Evolutionary conservation across 2,888 invertebrate species (phyloP).

Genomic region (Eupithecia subfuscata): DNA sequence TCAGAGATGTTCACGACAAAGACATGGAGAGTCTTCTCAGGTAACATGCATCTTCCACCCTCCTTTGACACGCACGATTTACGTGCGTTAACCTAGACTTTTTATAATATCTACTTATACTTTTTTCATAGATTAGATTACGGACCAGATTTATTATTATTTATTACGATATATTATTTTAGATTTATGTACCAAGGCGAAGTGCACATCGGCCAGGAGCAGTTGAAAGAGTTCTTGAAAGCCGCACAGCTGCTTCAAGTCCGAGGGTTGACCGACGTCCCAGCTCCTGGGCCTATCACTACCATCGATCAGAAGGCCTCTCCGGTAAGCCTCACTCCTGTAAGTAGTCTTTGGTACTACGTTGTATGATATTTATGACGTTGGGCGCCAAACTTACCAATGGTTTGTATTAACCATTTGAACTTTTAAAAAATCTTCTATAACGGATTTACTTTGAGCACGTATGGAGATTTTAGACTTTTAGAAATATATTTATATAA

Average conservation of each 20-base stretch:
- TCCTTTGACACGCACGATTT: background rate
- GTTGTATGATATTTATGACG: constrained; percentile 38
- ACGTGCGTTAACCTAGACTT: background rate
- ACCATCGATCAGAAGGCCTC: constrained; percentile 87
- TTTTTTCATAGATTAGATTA: constrained; percentile 74
- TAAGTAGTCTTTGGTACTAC: constrained; percentile 3
- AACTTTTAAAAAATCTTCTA: constrained; percentile 7
- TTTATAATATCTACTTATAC: constrained; percentile 3
- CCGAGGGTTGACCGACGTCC: constrained; percentile 93
- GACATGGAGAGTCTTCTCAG: constrained; percentile 94
- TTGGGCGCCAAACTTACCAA: constrained; percentile 14
- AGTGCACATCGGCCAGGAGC: constrained; percentile 94
- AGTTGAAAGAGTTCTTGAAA: constrained; percentile 92
- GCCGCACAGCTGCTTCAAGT: constrained; percentile 95
- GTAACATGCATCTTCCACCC: constrained; percentile 60
- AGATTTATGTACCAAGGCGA: constrained; percentile 97
- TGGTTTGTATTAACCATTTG: background rate
- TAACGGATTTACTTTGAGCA: background rate
- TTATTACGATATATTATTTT: too few relatives aligned
- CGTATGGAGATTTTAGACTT: background rate
- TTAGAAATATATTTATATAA: too few relatives aligned
- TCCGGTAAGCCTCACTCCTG: constrained; percentile 83
- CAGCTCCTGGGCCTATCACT: constrained; percentile 75
- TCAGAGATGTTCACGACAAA: constrained; percentile 92
- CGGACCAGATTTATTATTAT: too few relatives aligned